Evolutionary conservation across 2,888 invertebrate species (phyloP), one percentile per base, ranked within the genome.

Genomic region (Graphium colonna): DNA sequence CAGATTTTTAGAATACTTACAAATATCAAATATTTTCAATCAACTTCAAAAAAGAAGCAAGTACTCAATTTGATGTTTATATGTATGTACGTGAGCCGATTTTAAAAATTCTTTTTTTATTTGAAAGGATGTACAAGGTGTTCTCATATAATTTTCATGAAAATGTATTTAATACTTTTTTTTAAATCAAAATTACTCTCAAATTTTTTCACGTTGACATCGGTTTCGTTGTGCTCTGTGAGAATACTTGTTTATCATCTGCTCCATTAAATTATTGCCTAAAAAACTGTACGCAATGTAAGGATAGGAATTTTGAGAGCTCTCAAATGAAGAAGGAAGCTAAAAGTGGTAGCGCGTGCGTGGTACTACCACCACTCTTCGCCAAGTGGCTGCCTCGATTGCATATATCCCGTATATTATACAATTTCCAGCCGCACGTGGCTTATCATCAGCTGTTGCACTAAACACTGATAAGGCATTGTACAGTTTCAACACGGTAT

Each of bases 311-410:
- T 53, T 43, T 53, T 15, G 21, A 49, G 44, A n/a, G 40, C 28
- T 26, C 18, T 54, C 12, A 16, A 17, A 12, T 33, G n/a, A 21
- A 49, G 51, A n/a, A 44, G 64, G 64, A 64, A 58, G 48, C 54
- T 28, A 18, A 38, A 60, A 79, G 77, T 46, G 61, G 44, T 31
- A 62, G 64, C 79, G 81, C 76, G 81, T 81, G 81, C 66, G 68
- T 40, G 31, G 54, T 38, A 45, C 48, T 21, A 16, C 44, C 26
- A 31, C 41, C 9, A 3, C 43, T 31, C 48, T 43, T 3, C 9
- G 2, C 12, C 31, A 7, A 51, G 46, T 42, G 47, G 26, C 17
- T 42, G 45, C 38, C 44, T 53, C 51, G 36, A 28, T 47, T 42
- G 28, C 40, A 5, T 40, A 56, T 51, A 54, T 60, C 61, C 62